Evolutionary conservation across 2,888 invertebrate species (phyloP), one percentile per base, ranked within the genome.

Genomic region (Adineta ricciae): DNA sequence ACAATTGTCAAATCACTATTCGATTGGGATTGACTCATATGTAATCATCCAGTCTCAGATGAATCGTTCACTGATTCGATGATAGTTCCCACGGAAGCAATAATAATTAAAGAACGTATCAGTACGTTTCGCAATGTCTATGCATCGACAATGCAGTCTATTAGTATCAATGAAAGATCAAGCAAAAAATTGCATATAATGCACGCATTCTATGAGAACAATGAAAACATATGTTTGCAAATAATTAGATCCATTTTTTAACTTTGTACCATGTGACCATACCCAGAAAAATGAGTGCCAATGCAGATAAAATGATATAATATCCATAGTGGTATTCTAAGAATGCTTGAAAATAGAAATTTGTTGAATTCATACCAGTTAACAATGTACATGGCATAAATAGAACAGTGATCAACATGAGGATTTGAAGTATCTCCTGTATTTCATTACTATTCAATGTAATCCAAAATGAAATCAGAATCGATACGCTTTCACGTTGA

Each of bases 91-190:
- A n/a, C n/a, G n/a, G n/a, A n/a, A n/a, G n/a, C n/a, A n/a, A n/a
- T n/a, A n/a, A n/a, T n/a, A n/a, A n/a, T n/a, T n/a, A n/a, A n/a
- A n/a, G n/a, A n/a, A n/a, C n/a, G n/a, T n/a, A n/a, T n/a, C n/a
- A n/a, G n/a, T n/a, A 5, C 3, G 36, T 32, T 21, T 73, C 0
- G 5, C 16, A 32, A 73, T 73, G 36, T 38, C 11, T 3, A 73
- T 73, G 73, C 38, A 38, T 14, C 2, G 36, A 73, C 73, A 73
- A 38, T 19, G 73, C 4, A 38, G 36, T 38, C 36, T 73, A 38
- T 36, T 73, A 11, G 36, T 38, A 21, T 73, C 73, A 73, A 73
- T 73, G 73, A 73, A 73, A 73, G 73, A 73, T 73, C 73, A 73
- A 73, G 73, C n/a, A 73, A 36, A 32, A 73, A 38, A 73, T 73